Base-by-base conservation (phyloP, 2,888 invertebrate species). In the Ischnus inquisitorius region DNA sequence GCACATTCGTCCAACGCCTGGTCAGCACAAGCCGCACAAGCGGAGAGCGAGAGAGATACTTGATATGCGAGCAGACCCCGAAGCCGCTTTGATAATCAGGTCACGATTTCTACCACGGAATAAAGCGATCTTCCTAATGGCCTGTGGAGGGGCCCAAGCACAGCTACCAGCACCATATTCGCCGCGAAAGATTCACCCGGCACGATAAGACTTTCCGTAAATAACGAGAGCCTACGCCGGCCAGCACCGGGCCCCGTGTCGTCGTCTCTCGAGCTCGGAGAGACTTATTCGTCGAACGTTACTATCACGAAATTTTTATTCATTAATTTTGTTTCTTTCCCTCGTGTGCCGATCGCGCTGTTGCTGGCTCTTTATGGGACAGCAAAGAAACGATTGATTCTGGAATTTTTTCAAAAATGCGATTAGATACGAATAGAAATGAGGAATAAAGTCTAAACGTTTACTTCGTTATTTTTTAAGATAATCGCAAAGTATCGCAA, bases 71-170 rank as follows among this genome's bases (percentile, higher is more conserved):
- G 14, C 60, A 48, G 74, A 76, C 75, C 34, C 57, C 22, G 57
- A 48, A 34, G 60, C 68, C 71, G 65, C 75, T 62, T 86, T 75
- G 77, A 85, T 86, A 85, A 85, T 86, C 83, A 83, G 83, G 71
- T 83, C 83, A 83, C 79, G 83, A 85, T 85, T 83, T 57, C 54
- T 62, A 54, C 51, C 79, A 81, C 81, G 79, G 76, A 85, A 86
- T 85, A 57, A 83, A 86, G 86, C 81, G 83, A 82, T 86, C 76
- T 80, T 85, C 67, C 68, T 84, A 81, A 86, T 84, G 80, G 71
- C 54, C 68, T 48, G 48, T 77, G 77, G 60, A 69, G 22, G 25
- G 34, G 34, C 34, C 34, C 57, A 39, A n/a, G 79, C 60, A 79
- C 67, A 75, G 46, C 74, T 64, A 79, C 54, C 67, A 77, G 64